These are phyloP conservation scores for Myotis myotis DNA, from an alignment of 2,797 vertebrate genomes.

Conservation along the genomic window DNA sequence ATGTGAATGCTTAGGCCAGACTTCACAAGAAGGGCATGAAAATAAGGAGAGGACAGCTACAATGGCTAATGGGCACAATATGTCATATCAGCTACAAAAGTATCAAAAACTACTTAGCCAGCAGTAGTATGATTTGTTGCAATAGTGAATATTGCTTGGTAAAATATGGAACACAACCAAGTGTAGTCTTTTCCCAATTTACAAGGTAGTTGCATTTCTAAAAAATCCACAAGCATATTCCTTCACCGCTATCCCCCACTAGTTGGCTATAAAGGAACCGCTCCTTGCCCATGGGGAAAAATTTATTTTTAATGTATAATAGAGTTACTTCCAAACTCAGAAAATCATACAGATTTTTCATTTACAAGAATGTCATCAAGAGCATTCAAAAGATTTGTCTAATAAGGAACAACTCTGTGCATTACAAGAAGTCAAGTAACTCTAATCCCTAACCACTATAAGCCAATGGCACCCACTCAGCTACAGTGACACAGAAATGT, in stretches of 20 bases:
- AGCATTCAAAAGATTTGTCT: neutral
- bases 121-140: neutral
- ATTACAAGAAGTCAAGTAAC: neutral
- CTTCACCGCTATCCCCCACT: too few relatives aligned
- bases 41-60: neutral
- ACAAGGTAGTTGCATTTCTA: neutral
- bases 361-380: neutral
- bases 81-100: neutral
- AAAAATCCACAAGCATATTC: neutral
- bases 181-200: neutral
- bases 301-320: neutral
- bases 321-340: conserved; percentile 21
- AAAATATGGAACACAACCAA: neutral
- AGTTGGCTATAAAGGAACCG: neutral
- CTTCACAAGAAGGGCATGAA: neutral
- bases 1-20: neutral
- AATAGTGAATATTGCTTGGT: neutral
- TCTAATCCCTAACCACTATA: neutral
- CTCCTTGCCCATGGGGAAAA: neutral
- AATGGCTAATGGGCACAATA: fast-evolving
- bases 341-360: neutral
- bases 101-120: neutral
- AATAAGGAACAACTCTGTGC: neutral
- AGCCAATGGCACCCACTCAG: neutral
- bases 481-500: neutral